phyloP scores from a whole-genome alignment of 2,888 invertebrate species.

The Sericinus montela region DNA sequence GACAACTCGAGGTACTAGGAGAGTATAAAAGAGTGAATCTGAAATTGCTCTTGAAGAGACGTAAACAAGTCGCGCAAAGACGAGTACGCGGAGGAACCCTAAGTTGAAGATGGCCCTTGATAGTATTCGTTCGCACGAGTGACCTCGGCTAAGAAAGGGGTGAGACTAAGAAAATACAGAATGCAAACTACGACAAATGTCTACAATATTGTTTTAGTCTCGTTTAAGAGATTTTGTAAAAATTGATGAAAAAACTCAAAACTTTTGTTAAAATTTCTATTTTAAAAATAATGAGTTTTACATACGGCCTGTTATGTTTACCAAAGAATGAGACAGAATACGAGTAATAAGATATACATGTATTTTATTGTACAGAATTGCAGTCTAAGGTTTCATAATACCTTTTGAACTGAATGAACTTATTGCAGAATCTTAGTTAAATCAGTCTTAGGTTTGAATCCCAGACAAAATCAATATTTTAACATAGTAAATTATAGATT shows the following conservation, averaged over 20 bases:
- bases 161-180: constrained; percentile 26
- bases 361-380: no score
- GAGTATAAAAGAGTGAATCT: constrained; percentile 20
- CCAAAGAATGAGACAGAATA: no score
- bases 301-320: no score
- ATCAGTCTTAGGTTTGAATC: no score
- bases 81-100: constrained; percentile 34
- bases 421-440: no score
- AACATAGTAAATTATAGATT: no score
- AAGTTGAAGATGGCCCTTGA: constrained; percentile 38
- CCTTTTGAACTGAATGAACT: no score
- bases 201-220: constrained; percentile 5
- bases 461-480: no score
- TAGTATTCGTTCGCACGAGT: constrained; percentile 37
- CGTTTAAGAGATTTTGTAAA: background rate
- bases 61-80: constrained; percentile 33
- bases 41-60: constrained; percentile 16
- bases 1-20: constrained; percentile 20
- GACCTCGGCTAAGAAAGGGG: constrained; percentile 33
- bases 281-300: no score
- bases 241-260: background rate
- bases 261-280: no score
- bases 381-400: no score
- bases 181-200: constrained; percentile 10
- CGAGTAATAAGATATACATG: no score